These are phyloP conservation scores for Calvadosia cruxmelitensis DNA, from an alignment of 30 jellyfish, hydroid and myxozoan genomes.

Conservation along the genomic window DNA sequence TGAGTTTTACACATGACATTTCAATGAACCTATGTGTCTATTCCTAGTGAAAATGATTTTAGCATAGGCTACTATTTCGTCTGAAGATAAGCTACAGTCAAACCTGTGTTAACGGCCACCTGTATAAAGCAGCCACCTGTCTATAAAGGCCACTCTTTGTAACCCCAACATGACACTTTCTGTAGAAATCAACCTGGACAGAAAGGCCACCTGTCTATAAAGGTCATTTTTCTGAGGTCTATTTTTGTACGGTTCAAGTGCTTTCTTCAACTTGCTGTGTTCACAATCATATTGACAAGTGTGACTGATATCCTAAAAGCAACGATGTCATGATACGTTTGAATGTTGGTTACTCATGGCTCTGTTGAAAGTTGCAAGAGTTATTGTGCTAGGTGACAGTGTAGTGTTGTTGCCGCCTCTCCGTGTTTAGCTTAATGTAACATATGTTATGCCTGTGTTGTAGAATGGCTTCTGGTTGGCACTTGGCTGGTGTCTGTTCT, in stretches of 20 bases:
- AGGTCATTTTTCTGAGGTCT: not conserved
- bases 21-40: too few relatives aligned
- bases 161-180: not conserved
- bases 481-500: slow-evolving; percentile 89
- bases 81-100: not conserved
- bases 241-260: too few relatives aligned
- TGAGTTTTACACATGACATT: slow-evolving; percentile 24
- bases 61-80: too few relatives aligned
- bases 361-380: too few relatives aligned
- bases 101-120: not conserved
- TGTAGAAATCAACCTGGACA: not conserved
- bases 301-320: too few relatives aligned
- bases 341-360: too few relatives aligned
- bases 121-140: not conserved
- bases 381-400: too few relatives aligned
- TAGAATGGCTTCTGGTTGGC: slow-evolving; percentile 97
- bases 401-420: too few relatives aligned
- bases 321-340: too few relatives aligned
- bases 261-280: too few relatives aligned
- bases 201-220: not conserved
- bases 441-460: not conserved
- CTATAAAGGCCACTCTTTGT: not conserved
- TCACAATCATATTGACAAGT: too few relatives aligned
- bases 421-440: not conserved
- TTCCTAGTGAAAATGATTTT: too few relatives aligned